These are phyloP conservation scores for Leptopilina drosophilae DNA, from an alignment of 2,888 invertebrate species.

Conservation along the genomic window DNA sequence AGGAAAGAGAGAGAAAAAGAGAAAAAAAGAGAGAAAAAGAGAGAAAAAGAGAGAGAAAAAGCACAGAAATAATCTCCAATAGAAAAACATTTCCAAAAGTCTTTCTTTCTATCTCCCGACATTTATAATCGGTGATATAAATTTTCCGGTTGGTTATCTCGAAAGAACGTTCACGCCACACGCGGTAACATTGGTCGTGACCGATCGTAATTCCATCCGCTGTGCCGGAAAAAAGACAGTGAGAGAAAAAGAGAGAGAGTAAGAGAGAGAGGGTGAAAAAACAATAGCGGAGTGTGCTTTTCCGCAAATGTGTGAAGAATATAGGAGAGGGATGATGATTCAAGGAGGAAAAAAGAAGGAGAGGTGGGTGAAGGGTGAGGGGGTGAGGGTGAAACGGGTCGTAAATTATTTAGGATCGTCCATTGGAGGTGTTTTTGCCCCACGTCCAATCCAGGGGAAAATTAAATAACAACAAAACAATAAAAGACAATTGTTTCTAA, in stretches of 20 bases:
- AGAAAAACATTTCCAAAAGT: conserved; percentile 25
- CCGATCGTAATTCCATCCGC: conserved; percentile 50
- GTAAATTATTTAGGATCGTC: conserved; percentile 74
- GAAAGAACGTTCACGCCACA: conserved; percentile 26
- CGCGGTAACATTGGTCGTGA: conserved; percentile 25
- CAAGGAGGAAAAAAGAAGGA: neutral
- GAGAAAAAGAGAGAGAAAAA: no score
- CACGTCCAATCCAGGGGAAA: conserved; percentile 65
- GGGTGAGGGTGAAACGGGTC: conserved; percentile 55
- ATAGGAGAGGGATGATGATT: neutral
- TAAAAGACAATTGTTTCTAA: conserved; percentile 77
- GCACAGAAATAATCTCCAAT: conserved; percentile 17
- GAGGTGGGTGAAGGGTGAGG: neutral
- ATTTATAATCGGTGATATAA: conserved; percentile 37
- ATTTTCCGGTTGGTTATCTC: conserved; percentile 37
- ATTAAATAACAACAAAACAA: conserved; percentile 78
- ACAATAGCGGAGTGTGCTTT: conserved; percentile 41
- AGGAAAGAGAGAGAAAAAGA: neutral
- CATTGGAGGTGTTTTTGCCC: conserved; percentile 58
- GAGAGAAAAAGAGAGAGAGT: conserved; percentile 22
- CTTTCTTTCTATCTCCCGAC: conserved; percentile 33
- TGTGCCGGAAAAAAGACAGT: conserved; percentile 22
- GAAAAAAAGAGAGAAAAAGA: no score
- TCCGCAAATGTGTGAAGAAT: conserved; percentile 56
- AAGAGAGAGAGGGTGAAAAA: conserved; percentile 36